Percentiles rank a stretch among this genome's conserved stretches.
Conservation (phyloP, 2,113 vertebrate species). For the Coptodon rendalli region DNA sequence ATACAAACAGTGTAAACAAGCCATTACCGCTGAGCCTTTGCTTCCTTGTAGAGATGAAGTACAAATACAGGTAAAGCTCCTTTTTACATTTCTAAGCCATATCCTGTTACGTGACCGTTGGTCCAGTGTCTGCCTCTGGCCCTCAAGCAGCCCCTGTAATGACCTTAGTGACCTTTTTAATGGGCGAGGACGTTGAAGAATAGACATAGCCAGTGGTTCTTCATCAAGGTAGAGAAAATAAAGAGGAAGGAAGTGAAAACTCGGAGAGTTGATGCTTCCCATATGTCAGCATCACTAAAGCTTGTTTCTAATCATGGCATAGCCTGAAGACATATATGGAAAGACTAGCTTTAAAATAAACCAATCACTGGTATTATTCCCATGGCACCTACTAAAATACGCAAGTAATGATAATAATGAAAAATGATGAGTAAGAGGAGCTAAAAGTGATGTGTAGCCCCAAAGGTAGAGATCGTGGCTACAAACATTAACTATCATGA, state of each 20-base stretch:
- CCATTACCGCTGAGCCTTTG: constrained; percentile 56
- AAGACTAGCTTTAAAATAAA: constrained; percentile 41
- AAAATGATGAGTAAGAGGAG: neutral
- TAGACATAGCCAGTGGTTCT: constrained; percentile 18
- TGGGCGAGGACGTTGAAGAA: constrained; percentile 35
- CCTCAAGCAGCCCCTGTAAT: constrained; percentile 3
- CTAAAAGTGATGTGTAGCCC: neutral
- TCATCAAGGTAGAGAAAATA: constrained; percentile 41
- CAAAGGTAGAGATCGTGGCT: neutral
- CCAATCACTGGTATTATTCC: constrained; percentile 26
- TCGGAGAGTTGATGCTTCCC: constrained; percentile 55
- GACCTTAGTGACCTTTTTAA: constrained; percentile 62
- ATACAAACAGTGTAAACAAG: constrained; percentile 65
- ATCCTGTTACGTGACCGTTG: constrained; percentile 11
- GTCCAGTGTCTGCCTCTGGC: neutral
- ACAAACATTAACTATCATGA: neutral
- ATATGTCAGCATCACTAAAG: constrained; percentile 36
- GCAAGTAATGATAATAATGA: neutral
- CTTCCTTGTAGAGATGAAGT: constrained; percentile 40
- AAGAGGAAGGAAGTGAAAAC: constrained; percentile 61
- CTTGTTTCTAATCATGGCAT: constrained; percentile 14
- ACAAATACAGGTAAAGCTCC: constrained; percentile 40
- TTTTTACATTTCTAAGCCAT: neutral
- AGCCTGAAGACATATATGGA: constrained; percentile 13
- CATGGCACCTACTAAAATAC: neutral